These are phyloP conservation scores for Crocodylus rhombifer DNA, from an alignment of 2,797 vertebrate genomes.

Conservation along the genomic window DNA sequence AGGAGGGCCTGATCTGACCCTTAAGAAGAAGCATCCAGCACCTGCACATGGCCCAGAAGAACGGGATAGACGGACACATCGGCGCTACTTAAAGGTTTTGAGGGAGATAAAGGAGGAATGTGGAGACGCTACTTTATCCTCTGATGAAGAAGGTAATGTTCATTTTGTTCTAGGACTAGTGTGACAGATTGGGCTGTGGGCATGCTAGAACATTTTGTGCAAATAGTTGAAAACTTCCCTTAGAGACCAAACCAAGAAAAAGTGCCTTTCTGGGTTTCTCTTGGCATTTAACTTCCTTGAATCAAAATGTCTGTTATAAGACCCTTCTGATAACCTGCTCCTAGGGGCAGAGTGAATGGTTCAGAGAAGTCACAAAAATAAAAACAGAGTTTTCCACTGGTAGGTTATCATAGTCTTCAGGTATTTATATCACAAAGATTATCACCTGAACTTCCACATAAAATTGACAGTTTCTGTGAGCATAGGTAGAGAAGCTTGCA, in stretches of 20 bases:
- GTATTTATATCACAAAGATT: not conserved
- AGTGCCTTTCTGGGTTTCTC: not conserved
- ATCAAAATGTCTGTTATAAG: not conserved
- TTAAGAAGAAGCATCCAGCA: conserved; percentile 82
- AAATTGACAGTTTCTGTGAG: not conserved
- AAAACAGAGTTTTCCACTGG: not conserved
- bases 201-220: not conserved
- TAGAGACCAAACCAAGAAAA: not conserved
- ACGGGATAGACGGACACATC: conserved; percentile 88
- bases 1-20: conserved; percentile 86
- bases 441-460: not conserved
- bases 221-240: not conserved
- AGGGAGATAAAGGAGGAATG: conserved; percentile 95
- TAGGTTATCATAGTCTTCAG: not conserved
- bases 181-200: not conserved
- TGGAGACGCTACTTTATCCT: conserved; percentile 92
- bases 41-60: conserved; percentile 84
- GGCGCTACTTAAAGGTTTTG: conserved; percentile 90
- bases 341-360: not conserved
- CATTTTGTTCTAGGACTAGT: not conserved
- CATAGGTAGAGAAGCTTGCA: not conserved
- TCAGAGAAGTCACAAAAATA: not conserved
- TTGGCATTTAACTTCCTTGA: not conserved
- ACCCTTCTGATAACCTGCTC: not conserved
- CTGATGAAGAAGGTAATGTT: conserved; percentile 93